Percentiles rank a stretch among this genome's conserved stretches.
These are phyloP conservation scores for Acromyrmex heyeri DNA, from an alignment of 1,140 invertebrate species.

Conservation along the genomic window DNA sequence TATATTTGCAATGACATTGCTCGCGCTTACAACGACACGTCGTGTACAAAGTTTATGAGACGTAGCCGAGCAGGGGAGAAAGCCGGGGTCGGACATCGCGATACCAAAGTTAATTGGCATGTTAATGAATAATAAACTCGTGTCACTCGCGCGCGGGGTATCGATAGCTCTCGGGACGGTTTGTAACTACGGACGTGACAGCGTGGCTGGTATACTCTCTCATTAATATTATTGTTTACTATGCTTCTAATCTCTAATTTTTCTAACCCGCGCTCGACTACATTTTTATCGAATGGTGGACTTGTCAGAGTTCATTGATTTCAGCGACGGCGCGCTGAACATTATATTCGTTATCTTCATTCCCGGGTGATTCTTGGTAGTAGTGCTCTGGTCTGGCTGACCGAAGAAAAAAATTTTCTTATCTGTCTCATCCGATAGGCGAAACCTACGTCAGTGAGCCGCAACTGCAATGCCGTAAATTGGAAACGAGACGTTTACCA, in stretches of 20 bases:
- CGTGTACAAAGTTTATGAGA: slow-evolving; percentile 67
- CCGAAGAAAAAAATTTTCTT: slow-evolving; percentile 53
- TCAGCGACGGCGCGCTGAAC: slow-evolving; percentile 37
- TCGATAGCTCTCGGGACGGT: slow-evolving; percentile 66
- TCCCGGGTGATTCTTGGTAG: slow-evolving; percentile 67
- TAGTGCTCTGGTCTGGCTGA: background rate
- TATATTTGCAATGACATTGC: slow-evolving; percentile 51
- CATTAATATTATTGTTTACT: slow-evolving; percentile 84
- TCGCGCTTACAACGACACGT: slow-evolving; percentile 40
- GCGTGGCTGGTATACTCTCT: slow-evolving; percentile 76
- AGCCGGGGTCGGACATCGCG: slow-evolving; percentile 45
- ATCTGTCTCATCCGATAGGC: slow-evolving; percentile 57
- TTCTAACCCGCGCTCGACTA: slow-evolving; percentile 43
- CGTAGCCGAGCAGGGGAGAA: background rate
- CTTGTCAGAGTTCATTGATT: slow-evolving; percentile 78
- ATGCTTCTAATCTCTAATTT: slow-evolving; percentile 75
- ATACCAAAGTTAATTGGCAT: slow-evolving; percentile 82
- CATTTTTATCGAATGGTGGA: slow-evolving; percentile 44
- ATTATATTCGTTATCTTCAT: slow-evolving; percentile 65
- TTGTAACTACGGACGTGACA: slow-evolving; percentile 71
- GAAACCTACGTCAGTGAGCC: slow-evolving; percentile 31
- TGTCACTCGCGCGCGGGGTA: slow-evolving; percentile 76
- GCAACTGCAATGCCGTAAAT: slow-evolving; percentile 28
- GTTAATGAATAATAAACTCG: slow-evolving; percentile 85
- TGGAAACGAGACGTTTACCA: slow-evolving; percentile 40